A percentile compares a stretch with the other conserved stretches of the same genome.
phyloP scores from a whole-genome alignment of 2,888 invertebrate species.

The Microplitis manilae region DNA sequence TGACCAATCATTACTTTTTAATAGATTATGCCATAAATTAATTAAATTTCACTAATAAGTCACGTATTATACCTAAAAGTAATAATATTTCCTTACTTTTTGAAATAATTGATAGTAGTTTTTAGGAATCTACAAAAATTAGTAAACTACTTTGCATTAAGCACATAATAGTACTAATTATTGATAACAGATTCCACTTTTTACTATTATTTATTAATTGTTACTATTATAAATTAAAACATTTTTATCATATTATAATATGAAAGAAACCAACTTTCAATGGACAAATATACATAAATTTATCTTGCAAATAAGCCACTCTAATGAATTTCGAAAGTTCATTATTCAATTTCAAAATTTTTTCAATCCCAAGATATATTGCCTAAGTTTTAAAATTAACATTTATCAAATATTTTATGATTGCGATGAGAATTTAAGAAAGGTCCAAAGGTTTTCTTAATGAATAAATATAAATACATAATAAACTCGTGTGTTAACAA shows the following conservation, averaged over 20 bases:
- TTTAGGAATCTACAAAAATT: no score
- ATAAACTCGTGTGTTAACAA: conserved; percentile 12
- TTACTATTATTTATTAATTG: no score
- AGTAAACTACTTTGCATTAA: no score
- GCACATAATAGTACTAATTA: no score
- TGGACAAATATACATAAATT: background rate
- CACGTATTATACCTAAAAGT: no score
- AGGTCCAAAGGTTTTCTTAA: background rate
- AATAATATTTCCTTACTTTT: no score
- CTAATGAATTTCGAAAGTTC: background rate
- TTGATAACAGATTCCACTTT: no score
- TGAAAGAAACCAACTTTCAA: background rate
- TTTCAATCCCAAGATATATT: background rate
- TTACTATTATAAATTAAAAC: no score
- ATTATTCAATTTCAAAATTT: background rate
- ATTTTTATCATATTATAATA: background rate
- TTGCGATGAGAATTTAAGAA: conserved; percentile 1
- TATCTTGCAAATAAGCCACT: background rate
- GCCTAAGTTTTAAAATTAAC: background rate
- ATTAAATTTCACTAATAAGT: no score
- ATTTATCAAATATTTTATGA: background rate
- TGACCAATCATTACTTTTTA: no score
- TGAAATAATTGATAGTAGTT: no score
- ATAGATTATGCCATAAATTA: no score
- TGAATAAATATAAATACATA: conserved; percentile 1